Evolutionary conservation across 2,113 vertebrate genomes (phyloP).

Genomic region (Petaurus breviceps): DNA sequence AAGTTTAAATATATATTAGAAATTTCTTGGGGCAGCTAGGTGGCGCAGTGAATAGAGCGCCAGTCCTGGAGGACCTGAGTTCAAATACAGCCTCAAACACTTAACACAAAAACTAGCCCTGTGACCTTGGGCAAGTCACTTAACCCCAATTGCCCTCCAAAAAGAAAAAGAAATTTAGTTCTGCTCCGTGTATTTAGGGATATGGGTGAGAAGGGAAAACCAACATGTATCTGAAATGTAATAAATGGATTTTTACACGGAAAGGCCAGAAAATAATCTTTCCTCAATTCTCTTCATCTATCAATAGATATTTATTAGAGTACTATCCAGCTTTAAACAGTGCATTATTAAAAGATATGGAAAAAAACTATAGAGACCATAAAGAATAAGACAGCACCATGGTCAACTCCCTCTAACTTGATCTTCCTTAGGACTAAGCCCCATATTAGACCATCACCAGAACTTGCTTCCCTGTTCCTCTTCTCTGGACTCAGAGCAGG

Average conservation of each 20-base stretch:
- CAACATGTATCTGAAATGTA: not conserved
- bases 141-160: too few species aligned
- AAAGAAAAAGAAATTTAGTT: not conserved
- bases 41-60: too few species aligned
- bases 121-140: too few species aligned
- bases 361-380: slow-evolving; percentile 48
- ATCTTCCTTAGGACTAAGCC: not conserved
- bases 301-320: not conserved
- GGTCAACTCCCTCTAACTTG: slow-evolving; percentile 41
- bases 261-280: not conserved
- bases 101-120: too few species aligned
- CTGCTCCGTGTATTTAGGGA: not conserved
- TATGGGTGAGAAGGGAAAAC: not conserved
- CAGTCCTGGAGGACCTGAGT: too few species aligned
- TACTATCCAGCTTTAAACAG: not conserved
- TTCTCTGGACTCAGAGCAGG: not conserved
- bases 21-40: too few species aligned
- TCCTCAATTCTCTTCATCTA: not conserved
- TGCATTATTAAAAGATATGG: not conserved
- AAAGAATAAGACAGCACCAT: slow-evolving; percentile 13
- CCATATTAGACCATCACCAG: not conserved
- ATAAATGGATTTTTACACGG: not conserved
- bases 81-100: too few species aligned
- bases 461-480: not conserved
- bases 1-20: not conserved